A percentile compares a stretch with the other conserved stretches of the same genome.
Conservation (phyloP, 2,113 vertebrate species). For the Carettochelys insculpta region DNA sequence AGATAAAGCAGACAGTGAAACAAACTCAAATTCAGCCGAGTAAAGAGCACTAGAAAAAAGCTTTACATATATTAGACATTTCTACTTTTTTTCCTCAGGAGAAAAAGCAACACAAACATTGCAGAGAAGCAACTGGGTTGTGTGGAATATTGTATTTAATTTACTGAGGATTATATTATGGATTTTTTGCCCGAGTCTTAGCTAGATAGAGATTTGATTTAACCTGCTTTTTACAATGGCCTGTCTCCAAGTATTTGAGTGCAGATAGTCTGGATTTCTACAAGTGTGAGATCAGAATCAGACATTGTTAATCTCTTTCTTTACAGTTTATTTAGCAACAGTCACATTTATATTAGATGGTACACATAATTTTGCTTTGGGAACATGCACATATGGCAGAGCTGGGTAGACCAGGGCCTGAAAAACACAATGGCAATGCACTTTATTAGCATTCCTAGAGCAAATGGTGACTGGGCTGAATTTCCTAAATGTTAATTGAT, state of each 20-base stretch:
- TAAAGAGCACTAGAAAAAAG: not conserved
- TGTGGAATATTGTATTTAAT: not conserved
- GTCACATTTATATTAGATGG: not conserved
- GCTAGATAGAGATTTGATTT: not conserved
- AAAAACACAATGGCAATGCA: not conserved
- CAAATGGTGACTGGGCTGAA: slow-evolving; percentile 31
- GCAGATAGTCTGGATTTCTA: not conserved
- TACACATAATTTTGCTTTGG: not conserved
- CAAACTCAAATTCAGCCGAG: not conserved
- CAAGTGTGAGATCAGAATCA: not conserved
- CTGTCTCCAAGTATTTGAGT: not conserved
- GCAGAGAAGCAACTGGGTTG: accelerated
- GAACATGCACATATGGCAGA: not conserved
- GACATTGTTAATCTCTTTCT: not conserved
- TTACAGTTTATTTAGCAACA: not conserved
- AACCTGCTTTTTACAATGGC: not conserved
- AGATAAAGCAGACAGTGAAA: not conserved
- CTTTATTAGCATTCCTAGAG: slow-evolving; percentile 29
- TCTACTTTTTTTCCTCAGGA: not conserved
- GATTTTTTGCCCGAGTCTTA: not conserved
- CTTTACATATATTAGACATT: not conserved
- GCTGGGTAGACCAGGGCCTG: not conserved
- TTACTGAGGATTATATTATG: not conserved
- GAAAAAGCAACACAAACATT: not conserved
- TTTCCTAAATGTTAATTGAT: slow-evolving; percentile 71